Conservation (phyloP, 2,113 vertebrate genomes). For the Mesoclemmys tuberculata region DNA sequence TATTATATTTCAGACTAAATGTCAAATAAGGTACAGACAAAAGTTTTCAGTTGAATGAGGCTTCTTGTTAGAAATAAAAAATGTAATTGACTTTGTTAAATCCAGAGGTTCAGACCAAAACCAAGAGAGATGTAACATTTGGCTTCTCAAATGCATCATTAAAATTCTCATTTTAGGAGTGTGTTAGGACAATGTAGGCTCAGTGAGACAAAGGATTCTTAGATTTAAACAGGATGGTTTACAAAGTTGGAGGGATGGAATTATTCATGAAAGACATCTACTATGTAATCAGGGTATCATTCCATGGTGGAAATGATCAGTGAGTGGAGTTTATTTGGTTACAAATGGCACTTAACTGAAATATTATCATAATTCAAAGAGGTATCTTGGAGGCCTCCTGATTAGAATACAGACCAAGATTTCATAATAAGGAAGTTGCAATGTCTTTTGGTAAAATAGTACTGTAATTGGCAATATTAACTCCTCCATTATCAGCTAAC, state of each 20-base stretch:
- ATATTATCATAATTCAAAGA: background rate
- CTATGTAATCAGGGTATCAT: background rate
- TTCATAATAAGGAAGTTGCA: background rate
- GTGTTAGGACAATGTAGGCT: background rate
- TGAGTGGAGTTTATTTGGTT: background rate
- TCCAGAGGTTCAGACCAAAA: background rate
- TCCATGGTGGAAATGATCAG: background rate
- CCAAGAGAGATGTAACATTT: background rate
- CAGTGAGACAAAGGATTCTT: background rate
- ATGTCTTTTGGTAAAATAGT: background rate
- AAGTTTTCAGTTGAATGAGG: background rate
- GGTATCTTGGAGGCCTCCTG: background rate
- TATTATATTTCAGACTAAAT: background rate
- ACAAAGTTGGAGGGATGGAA: background rate
- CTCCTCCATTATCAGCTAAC: background rate
- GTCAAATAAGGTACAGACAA: background rate
- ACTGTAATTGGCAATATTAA: background rate
- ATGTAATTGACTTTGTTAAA: background rate
- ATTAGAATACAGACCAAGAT: background rate
- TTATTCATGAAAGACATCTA: background rate
- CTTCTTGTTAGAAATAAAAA: background rate
- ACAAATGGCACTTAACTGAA: background rate
- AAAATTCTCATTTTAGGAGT: background rate
- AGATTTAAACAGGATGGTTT: background rate
- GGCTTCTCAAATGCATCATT: background rate